Evolutionary conservation across 37 sponge, comb jelly and placozoan genomes (phyloP).

Genomic region (Eunapius fragilis): DNA sequence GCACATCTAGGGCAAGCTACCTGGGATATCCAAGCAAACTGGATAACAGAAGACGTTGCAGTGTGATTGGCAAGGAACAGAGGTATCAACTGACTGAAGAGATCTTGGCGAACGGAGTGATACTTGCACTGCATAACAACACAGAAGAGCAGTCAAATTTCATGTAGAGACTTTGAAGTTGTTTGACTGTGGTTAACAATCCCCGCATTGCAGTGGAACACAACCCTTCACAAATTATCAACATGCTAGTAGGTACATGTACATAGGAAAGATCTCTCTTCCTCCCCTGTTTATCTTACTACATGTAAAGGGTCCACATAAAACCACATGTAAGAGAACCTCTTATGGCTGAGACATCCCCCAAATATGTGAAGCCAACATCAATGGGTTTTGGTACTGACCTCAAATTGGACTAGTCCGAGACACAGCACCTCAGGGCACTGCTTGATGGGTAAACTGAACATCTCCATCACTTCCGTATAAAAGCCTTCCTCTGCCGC

Average conservation of each 20-base stretch:
- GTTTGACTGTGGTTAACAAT: no score
- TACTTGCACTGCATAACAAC: conserved; percentile 43
- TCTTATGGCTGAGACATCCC: no score
- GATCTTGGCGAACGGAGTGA: conserved; percentile 80
- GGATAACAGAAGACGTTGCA: conserved; percentile 74
- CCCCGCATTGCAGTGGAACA: no score
- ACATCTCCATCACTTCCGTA: conserved; percentile 80
- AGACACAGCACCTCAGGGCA: conserved; percentile 96
- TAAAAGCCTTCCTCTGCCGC: conserved; percentile 89
- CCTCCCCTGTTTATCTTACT: no score
- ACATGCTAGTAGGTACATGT: no score
- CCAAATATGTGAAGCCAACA: background rate
- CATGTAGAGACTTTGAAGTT: no score
- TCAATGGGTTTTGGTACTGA: background rate
- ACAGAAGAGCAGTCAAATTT: background rate
- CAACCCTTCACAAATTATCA: no score
- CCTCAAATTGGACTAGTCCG: conserved; percentile 80
- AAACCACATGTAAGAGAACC: no score
- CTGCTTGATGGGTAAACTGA: conserved; percentile 82
- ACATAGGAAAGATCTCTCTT: no score
- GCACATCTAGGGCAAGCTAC: conserved; percentile 2
- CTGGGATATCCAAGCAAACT: conserved; percentile 85
- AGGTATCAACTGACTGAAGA: conserved; percentile 78
- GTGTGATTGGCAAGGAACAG: conserved; percentile 88
- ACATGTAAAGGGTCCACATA: no score